Conservation (phyloP, 2,888 invertebrate genomes). For the Acronicta leporina region DNA sequence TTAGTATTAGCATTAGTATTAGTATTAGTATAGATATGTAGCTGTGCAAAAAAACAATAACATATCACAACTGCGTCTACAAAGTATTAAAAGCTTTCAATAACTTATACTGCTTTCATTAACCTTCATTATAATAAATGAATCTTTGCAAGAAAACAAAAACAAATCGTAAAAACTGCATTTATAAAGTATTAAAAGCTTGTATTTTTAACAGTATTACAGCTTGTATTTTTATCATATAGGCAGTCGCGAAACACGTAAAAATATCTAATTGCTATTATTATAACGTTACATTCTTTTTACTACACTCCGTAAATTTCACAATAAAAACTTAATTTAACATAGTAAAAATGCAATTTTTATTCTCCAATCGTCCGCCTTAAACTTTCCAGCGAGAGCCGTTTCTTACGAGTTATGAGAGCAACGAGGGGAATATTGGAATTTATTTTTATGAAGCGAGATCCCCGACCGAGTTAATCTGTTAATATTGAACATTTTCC, state of each 20-base stretch:
- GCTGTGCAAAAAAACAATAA: too few relatives aligned
- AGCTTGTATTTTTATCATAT: too few relatives aligned
- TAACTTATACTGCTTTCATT: too few relatives aligned
- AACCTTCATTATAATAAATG: neutral
- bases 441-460: conserved; percentile 83
- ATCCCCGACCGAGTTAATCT: conserved; percentile 82
- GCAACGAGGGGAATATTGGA: conserved; percentile 83
- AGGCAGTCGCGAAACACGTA: conserved; percentile 46
- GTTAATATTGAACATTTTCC: conserved; percentile 85
- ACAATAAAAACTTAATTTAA: conserved; percentile 84
- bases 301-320: conserved; percentile 74
- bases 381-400: conserved; percentile 82
- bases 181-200: conserved; percentile 41
- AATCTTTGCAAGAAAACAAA: neutral
- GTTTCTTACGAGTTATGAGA: conserved; percentile 83
- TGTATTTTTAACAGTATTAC: conserved; percentile 44
- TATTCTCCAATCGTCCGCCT: conserved; percentile 83
- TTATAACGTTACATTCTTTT: conserved; percentile 60
- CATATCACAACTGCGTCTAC: too few relatives aligned
- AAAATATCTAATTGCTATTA: conserved; percentile 65
- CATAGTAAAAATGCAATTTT: conserved; percentile 84
- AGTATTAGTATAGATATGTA: too few relatives aligned
- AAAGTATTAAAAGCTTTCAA: too few relatives aligned
- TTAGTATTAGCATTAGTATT: too few relatives aligned
- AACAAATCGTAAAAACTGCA: conserved; percentile 20